A percentile compares a stretch with the other conserved stretches of the same genome.
These are phyloP conservation scores for Epizoanthus illoricatus DNA, from an alignment of 92 coral and sea anemone genomes.

Conservation along the genomic window DNA sequence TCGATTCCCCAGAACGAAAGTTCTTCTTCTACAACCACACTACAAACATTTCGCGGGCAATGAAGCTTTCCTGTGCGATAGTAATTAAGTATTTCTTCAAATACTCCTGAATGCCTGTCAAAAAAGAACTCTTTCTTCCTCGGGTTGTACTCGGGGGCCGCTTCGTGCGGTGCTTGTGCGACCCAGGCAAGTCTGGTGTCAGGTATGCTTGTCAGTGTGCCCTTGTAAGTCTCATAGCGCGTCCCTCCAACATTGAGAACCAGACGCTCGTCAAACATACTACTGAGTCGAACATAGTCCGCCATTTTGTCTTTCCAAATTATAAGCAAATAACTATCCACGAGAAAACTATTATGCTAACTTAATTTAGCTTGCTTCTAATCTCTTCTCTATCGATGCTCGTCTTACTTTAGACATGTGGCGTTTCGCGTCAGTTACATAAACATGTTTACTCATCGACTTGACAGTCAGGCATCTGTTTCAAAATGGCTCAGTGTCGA, in stretches of 20 bases:
- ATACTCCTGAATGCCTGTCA: conserved; percentile 75
- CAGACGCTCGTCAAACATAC: conserved; percentile 45
- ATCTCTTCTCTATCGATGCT: not conserved
- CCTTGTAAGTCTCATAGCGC: conserved; percentile 71
- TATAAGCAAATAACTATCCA: not conserved
- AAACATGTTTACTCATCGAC: not conserved
- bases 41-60: conserved; percentile 79
- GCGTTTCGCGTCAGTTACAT: not conserved
- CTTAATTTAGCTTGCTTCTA: not conserved
- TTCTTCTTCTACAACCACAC: conserved; percentile 75
- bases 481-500: not conserved
- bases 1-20: conserved; percentile 87
- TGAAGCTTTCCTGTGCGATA: conserved; percentile 82
- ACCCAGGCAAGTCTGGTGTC: conserved; percentile 82
- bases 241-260: conserved; percentile 77
- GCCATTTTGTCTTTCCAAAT: conserved; percentile 5
- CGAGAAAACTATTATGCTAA: not conserved
- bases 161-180: conserved; percentile 59
- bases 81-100: conserved; percentile 75
- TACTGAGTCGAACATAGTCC: not conserved
- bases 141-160: conserved; percentile 59
- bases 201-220: conserved; percentile 72
- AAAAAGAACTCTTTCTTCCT: conserved; percentile 72
- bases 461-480: conserved; percentile 20
- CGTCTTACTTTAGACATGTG: not conserved